These are phyloP conservation scores for Parnassius orleans DNA, from an alignment of 2,888 invertebrate genomes.

Conservation along the genomic window DNA sequence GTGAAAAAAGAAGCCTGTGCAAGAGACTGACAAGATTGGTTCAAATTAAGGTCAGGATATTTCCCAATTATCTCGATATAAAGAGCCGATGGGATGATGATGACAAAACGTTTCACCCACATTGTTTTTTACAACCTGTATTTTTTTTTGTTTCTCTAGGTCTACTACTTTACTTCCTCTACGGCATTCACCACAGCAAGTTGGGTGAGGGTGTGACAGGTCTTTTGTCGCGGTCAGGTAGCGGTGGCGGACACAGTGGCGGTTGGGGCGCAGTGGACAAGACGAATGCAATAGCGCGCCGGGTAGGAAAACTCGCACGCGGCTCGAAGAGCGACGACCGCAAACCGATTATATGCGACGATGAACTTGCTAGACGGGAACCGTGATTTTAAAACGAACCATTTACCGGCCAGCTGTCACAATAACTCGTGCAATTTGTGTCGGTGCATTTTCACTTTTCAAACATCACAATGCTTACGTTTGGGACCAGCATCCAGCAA, in stretches of 20 bases:
- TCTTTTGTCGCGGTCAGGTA: conserved; percentile 61
- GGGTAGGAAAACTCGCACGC: conserved; percentile 62
- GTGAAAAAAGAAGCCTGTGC: too few relatives aligned
- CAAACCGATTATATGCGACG: conserved; percentile 72
- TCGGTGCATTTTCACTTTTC: conserved; percentile 14
- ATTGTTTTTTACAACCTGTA: too few relatives aligned
- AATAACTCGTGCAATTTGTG: background rate
- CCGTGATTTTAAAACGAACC: conserved; percentile 51
- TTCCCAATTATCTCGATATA: too few relatives aligned
- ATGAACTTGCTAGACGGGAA: conserved; percentile 66
- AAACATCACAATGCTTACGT: background rate
- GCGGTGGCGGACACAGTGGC: conserved; percentile 58
- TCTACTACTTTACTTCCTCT: conserved; percentile 89
- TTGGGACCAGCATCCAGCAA: too few relatives aligned
- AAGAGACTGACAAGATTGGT: too few relatives aligned
- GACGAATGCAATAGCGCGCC: conserved; percentile 62
- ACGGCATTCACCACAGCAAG: conserved; percentile 93
- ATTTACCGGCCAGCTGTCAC: background rate
- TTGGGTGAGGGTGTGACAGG: conserved; percentile 83
- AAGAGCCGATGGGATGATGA: too few relatives aligned
- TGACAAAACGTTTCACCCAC: too few relatives aligned
- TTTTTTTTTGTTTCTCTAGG: conserved; percentile 74
- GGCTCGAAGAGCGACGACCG: conserved; percentile 68
- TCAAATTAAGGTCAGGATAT: too few relatives aligned
- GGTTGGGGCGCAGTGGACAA: conserved; percentile 77